phyloP scores from a whole-genome alignment of 1,140 invertebrate genomes.

The Nephila pilipes region DNA sequence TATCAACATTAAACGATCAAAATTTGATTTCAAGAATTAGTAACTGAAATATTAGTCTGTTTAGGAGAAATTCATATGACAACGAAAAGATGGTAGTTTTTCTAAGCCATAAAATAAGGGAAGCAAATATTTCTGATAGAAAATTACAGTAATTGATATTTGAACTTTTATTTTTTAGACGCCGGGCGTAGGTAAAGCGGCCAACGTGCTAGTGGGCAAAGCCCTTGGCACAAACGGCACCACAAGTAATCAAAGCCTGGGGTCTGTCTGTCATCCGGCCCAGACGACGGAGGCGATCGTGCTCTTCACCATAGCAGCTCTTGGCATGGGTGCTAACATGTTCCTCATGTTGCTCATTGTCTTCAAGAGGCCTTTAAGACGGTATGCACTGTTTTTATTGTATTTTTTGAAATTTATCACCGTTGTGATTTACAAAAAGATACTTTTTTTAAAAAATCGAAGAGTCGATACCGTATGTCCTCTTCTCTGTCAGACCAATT shows the following conservation, averaged over 20 bases:
- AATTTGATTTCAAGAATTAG: too few species aligned
- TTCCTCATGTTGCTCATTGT: constrained; percentile 89
- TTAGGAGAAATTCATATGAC: too few species aligned
- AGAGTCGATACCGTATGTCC: too few species aligned
- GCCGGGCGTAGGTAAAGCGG: constrained; percentile 69
- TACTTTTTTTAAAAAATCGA: too few species aligned
- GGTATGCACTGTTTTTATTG: neutral
- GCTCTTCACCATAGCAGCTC: constrained; percentile 88
- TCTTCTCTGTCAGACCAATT: too few species aligned
- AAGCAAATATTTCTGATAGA: neutral
- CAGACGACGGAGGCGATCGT: constrained; percentile 90
- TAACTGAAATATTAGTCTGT: too few species aligned
- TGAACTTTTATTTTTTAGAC: constrained; percentile 31
- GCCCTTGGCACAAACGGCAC: constrained; percentile 69
- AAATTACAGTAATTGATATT: neutral
- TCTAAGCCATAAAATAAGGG: neutral
- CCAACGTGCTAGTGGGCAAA: constrained; percentile 74
- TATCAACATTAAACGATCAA: too few species aligned
- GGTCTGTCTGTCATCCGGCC: constrained; percentile 86
- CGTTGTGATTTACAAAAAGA: too few species aligned
- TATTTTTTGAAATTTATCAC: too few species aligned
- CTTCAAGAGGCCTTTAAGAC: constrained; percentile 79
- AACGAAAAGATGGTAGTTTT: neutral
- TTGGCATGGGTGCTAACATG: constrained; percentile 91
- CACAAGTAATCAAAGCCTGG: constrained; percentile 51